Percentiles rank a stretch among this genome's conserved stretches.
phyloP scores from a whole-genome alignment of 2,888 invertebrate genomes.

The Tenthredo livida region DNA sequence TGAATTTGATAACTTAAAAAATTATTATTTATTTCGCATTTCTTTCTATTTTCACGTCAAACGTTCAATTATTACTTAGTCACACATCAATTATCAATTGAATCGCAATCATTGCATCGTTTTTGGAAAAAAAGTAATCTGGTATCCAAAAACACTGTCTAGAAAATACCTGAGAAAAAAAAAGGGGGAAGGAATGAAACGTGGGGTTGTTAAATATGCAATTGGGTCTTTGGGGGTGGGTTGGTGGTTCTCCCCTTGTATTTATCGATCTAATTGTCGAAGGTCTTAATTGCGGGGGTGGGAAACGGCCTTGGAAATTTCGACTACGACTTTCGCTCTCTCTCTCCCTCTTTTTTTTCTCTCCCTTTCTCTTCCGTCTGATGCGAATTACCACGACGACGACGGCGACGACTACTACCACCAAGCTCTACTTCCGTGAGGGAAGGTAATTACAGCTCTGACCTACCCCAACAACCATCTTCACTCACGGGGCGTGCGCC shows the following conservation, averaged over 20 bases:
- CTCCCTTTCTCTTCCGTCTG: neutral
- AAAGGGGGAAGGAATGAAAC: neutral
- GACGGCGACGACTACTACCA: neutral
- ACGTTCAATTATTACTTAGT: too few species aligned
- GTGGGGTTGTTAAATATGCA: neutral
- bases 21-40: too few species aligned
- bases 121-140: neutral
- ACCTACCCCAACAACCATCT: constrained; percentile 68
- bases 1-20: too few species aligned
- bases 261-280: constrained; percentile 70
- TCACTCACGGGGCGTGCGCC: constrained; percentile 1
- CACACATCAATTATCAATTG: too few species aligned
- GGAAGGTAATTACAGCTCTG: constrained; percentile 71
- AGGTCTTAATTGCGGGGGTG: constrained; percentile 67
- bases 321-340: neutral
- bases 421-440: constrained; percentile 68
- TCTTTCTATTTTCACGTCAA: too few species aligned
- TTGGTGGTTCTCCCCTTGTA: neutral
- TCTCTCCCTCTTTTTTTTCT: neutral
- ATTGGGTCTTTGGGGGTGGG: neutral
- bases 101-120: too few species aligned
- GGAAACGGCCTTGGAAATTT: constrained; percentile 66
- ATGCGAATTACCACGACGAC: neutral
- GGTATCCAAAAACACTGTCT: too few species aligned
- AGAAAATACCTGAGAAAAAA: neutral